These are phyloP conservation scores for Drosophila seguyi DNA, from an alignment of 1,140 invertebrate genomes.

Conservation along the genomic window DNA sequence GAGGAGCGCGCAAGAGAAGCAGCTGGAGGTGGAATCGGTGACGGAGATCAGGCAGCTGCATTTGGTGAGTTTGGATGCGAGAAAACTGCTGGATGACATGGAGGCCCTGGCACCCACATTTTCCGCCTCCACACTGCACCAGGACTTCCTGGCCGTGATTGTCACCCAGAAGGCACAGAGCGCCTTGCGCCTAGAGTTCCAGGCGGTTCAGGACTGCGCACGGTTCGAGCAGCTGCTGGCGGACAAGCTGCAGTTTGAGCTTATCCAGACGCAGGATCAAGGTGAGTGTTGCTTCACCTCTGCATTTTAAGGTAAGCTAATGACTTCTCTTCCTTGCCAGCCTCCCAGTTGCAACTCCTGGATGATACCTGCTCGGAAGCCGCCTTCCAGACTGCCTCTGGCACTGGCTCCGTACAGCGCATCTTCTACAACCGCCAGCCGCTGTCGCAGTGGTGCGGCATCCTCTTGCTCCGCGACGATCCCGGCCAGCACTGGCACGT, in stretches of 20 bases:
- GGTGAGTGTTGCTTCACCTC: neutral
- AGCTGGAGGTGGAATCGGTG: neutral
- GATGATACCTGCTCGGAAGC: constrained; percentile 4
- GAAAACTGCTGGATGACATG: constrained; percentile 23
- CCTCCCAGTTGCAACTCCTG: constrained; percentile 13
- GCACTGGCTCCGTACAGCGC: constrained; percentile 16
- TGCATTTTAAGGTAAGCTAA: too few species aligned
- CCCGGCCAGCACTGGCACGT: constrained; percentile 54
- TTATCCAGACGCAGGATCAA: neutral
- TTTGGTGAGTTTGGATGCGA: constrained; percentile 47
- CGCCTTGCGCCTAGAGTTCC: constrained; percentile 44
- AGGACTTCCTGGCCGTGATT: constrained; percentile 68
- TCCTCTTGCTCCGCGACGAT: constrained; percentile 55
- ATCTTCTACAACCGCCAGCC: constrained; percentile 58
- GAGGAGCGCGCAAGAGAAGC: neutral
- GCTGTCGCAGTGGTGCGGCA: constrained; percentile 49
- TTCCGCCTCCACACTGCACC: constrained; percentile 40
- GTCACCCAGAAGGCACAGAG: constrained; percentile 48
- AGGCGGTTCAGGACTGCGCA: neutral
- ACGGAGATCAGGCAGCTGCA: constrained; percentile 42
- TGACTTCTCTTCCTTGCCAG: neutral
- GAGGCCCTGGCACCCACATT: constrained; percentile 47
- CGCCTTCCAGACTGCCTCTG: neutral
- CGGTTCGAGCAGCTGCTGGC: constrained; percentile 55
- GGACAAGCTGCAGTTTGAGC: constrained; percentile 29